Conservation (phyloP, 2,797 vertebrate genomes). For the Premnoplex brunnescens region DNA sequence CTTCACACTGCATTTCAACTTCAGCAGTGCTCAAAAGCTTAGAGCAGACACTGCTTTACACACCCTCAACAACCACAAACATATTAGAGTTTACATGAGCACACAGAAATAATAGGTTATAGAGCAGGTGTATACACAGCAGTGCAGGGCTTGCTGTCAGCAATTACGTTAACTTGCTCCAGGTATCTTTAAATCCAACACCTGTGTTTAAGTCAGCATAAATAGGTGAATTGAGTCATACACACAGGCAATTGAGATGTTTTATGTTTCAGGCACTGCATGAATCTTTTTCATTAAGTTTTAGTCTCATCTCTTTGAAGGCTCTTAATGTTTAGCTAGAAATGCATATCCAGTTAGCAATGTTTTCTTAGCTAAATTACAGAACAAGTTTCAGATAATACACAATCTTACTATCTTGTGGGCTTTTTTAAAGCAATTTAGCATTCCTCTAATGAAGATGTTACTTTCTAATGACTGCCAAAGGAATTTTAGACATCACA, state of each 20-base stretch:
- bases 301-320: not conserved
- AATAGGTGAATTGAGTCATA: not conserved
- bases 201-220: not conserved
- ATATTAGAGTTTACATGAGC: not conserved
- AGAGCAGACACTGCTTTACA: not conserved
- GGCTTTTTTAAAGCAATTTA: not conserved
- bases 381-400: not conserved
- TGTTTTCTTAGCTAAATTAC: conserved; percentile 9
- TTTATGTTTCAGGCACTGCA: not conserved
- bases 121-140: not conserved
- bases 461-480: not conserved
- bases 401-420: not conserved
- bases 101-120: not conserved
- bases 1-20: not conserved
- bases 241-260: not conserved
- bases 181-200: not conserved
- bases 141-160: not conserved
- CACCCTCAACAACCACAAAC: not conserved
- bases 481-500: not conserved
- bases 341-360: not conserved
- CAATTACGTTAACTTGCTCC: not conserved
- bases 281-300: not conserved
- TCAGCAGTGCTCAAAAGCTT: not conserved
- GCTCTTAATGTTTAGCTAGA: not conserved
- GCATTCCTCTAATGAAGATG: not conserved